Conservation (phyloP, 1,140 invertebrate genomes). For the Cotesia vestalis region DNA sequence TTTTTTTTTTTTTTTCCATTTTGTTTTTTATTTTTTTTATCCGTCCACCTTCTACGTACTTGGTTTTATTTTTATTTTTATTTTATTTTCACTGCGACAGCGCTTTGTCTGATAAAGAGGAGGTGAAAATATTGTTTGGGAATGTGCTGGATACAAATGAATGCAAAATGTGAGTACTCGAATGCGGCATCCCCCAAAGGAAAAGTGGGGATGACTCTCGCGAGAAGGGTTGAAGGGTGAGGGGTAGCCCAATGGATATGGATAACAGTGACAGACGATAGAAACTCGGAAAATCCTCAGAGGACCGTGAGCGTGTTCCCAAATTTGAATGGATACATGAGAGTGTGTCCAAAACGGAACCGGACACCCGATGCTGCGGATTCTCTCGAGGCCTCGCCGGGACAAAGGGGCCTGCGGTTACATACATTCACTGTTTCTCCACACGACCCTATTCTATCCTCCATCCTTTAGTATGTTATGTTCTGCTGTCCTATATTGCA, state of each 20-base stretch:
- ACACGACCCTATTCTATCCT: no score
- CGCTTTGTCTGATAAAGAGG: neutral
- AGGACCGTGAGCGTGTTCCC: conserved; percentile 8
- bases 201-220: no score
- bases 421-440: neutral
- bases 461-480: neutral
- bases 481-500: conserved; percentile 5
- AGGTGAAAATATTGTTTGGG: conserved; percentile 25
- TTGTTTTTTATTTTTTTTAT: neutral
- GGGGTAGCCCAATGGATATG: no score
- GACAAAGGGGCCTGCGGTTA: conserved; percentile 22
- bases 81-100: neutral
- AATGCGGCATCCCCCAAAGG: no score
- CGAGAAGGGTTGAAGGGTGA: neutral
- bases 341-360: conserved; percentile 34
- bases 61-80: no score
- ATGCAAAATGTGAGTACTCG: neutral
- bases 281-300: conserved; percentile 2
- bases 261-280: conserved; percentile 14
- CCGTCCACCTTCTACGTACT: neutral
- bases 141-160: conserved; percentile 18
- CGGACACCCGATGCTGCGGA: conserved; percentile 33
- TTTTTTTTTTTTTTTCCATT: conserved; percentile 10
- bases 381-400: conserved; percentile 27
- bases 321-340: conserved; percentile 37